A percentile compares a stretch with the other conserved stretches of the same genome.
Conservation (phyloP, 2,888 invertebrate genomes). For the Tinea semifulvella region DNA sequence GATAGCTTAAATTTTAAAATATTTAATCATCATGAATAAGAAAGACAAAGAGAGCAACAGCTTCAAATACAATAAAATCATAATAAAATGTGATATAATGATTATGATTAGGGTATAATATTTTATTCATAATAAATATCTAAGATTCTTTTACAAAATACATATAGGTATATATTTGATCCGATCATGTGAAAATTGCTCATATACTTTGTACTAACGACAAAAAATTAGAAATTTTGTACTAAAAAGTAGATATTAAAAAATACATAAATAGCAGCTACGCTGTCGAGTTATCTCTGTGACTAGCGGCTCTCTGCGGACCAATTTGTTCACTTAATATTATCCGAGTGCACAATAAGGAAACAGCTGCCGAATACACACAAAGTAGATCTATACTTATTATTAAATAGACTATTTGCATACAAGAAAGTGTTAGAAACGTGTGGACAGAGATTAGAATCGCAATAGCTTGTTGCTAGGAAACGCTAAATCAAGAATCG, state of each 20-base stretch:
- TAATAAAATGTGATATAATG: too few relatives aligned
- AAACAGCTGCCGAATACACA: too few relatives aligned
- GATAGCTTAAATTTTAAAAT: too few relatives aligned
- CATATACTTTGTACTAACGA: constrained; percentile 1
- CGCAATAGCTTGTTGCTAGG: constrained; percentile 1
- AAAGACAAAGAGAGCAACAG: constrained; percentile 54
- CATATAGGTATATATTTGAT: background rate
- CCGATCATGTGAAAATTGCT: constrained; percentile 4
- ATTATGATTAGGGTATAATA: too few relatives aligned
- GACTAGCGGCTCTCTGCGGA: background rate
- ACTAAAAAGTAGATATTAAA: background rate
- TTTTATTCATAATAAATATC: background rate
- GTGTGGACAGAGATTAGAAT: background rate
- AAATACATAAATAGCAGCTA: background rate
- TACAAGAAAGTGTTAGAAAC: background rate
- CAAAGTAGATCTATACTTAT: background rate
- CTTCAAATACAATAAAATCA: constrained; percentile 53
- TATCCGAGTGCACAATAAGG: background rate
- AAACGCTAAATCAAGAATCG: too few relatives aligned
- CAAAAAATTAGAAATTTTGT: background rate
- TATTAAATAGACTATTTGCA: background rate
- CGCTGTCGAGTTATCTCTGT: background rate
- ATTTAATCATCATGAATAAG: constrained; percentile 63
- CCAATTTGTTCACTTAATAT: background rate
- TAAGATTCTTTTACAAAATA: background rate